Conservation (phyloP, 1,140 invertebrate species). For the Tetragonula clypearis region DNA sequence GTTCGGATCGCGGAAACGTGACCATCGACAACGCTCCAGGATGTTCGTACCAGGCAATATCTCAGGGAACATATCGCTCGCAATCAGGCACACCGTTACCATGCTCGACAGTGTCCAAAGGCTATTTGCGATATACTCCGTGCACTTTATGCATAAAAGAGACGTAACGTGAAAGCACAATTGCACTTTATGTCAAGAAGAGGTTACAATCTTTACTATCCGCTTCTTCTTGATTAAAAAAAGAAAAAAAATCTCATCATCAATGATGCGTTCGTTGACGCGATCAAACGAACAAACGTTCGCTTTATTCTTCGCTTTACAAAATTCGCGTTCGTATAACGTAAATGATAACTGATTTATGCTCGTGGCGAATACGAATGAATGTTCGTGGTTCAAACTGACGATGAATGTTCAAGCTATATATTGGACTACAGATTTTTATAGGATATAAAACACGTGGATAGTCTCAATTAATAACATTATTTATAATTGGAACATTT, state of each 20-base stretch:
- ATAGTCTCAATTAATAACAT: no score
- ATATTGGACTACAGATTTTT: no score
- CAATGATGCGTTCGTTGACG: no score
- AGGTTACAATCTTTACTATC: constrained; percentile 49
- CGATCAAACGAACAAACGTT: no score
- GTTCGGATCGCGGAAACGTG: constrained; percentile 67
- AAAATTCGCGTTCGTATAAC: no score
- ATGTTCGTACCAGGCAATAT: constrained; percentile 63
- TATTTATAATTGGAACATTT: no score
- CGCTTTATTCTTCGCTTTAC: no score
- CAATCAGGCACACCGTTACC: constrained; percentile 67
- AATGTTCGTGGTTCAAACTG: no score
- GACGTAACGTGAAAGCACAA: constrained; percentile 65
- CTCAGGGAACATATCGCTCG: constrained; percentile 67
- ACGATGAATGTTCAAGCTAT: no score
- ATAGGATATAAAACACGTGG: no score
- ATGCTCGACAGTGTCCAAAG: constrained; percentile 67
- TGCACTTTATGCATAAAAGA: constrained; percentile 66
- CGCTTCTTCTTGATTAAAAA: not conserved
- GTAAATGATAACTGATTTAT: no score
- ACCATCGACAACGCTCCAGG: constrained; percentile 68
- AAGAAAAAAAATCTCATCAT: not conserved
- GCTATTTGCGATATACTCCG: constrained; percentile 66
- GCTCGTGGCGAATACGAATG: no score
- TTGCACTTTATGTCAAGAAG: constrained; percentile 41